Conservation (phyloP, 2,888 invertebrate species). For the Phaedon cochleariae region DNA sequence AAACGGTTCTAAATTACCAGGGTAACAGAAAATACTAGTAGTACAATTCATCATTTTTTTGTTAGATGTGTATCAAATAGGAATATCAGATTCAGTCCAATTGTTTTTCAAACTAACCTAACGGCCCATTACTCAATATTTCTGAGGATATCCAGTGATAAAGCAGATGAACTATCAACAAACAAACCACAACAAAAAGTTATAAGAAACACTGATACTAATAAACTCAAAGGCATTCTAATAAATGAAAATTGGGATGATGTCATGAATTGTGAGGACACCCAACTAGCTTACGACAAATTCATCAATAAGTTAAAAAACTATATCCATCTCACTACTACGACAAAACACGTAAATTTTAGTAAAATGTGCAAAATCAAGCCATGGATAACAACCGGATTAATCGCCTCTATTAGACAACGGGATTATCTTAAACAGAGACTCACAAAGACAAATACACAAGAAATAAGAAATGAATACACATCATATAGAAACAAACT, state of each 20-base stretch:
- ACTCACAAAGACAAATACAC: not conserved
- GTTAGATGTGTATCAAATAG: too few species aligned
- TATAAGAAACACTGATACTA: too few species aligned
- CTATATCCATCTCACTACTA: not conserved
- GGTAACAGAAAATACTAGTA: too few species aligned
- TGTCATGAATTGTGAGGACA: slow-evolving; percentile 4
- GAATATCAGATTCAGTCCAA: slow-evolving; percentile 1
- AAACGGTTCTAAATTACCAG: too few species aligned
- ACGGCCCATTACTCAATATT: slow-evolving; percentile 9
- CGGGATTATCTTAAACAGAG: not conserved
- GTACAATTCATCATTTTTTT: too few species aligned
- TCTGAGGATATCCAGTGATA: slow-evolving; percentile 4
- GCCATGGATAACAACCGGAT: too few species aligned
- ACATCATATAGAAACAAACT: not conserved
- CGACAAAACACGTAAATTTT: too few species aligned
- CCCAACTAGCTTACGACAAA: slow-evolving; percentile 3
- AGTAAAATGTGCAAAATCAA: too few species aligned
- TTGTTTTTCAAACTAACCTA: slow-evolving; percentile 4
- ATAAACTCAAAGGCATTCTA: not conserved
- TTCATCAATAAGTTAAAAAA: not conserved
- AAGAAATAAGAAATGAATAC: not conserved
- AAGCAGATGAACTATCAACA: slow-evolving; percentile 1
- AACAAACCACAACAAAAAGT: too few species aligned
- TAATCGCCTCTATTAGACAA: not conserved
- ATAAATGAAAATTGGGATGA: slow-evolving; percentile 6